Conservation (phyloP, 2,888 invertebrate species). For the Archaeoteleia sp. region DNA sequence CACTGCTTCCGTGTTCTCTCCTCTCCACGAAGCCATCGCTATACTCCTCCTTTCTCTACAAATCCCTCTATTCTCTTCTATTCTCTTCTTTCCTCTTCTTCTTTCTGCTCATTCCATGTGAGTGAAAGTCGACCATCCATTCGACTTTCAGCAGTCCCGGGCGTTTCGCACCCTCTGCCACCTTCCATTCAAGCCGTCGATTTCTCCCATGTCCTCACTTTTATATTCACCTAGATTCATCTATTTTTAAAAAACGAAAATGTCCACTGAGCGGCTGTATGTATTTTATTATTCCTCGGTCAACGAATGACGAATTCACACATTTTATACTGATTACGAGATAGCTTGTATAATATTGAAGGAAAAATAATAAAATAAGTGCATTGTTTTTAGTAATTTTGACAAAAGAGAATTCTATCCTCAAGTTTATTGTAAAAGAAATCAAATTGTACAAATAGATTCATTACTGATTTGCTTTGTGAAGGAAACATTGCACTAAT, state of each 20-base stretch:
- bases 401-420: too few species aligned
- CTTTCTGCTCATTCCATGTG: slow-evolving; percentile 24
- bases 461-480: too few species aligned
- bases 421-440: too few species aligned
- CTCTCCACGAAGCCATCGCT: background rate
- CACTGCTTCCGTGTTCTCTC: slow-evolving; percentile 19
- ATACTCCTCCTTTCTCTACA: too few species aligned
- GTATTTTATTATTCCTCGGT: slow-evolving; percentile 66
- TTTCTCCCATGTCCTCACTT: slow-evolving; percentile 64
- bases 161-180: slow-evolving; percentile 44
- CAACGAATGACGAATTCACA: slow-evolving; percentile 37
- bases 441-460: too few species aligned
- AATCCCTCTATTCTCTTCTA: too few species aligned
- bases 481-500: too few species aligned
- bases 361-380: too few species aligned
- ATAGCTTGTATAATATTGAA: too few species aligned
- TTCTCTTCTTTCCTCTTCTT: slow-evolving; percentile 23
- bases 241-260: slow-evolving; percentile 74
- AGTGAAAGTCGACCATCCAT: slow-evolving; percentile 28
- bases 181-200: slow-evolving; percentile 28
- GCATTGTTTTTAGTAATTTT: too few species aligned
- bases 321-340: too few species aligned
- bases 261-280: slow-evolving; percentile 70
- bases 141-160: slow-evolving; percentile 63
- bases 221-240: slow-evolving; percentile 73